These are phyloP conservation scores for Pseudomyrmex pallidus DNA, from an alignment of 1,140 invertebrate genomes.

Conservation along the genomic window DNA sequence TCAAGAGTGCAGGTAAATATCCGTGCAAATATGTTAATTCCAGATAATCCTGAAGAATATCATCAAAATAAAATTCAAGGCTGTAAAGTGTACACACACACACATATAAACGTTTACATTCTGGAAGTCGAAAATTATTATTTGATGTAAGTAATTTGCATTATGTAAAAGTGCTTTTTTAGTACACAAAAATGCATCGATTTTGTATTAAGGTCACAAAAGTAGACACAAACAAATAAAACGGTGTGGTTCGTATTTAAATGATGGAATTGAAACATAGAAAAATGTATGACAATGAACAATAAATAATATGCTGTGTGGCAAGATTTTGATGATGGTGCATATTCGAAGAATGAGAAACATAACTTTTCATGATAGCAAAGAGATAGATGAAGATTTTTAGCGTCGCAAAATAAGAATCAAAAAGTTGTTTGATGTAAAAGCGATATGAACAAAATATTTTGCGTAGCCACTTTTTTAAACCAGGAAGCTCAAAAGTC, in stretches of 20 bases:
- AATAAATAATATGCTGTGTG: conserved; percentile 21
- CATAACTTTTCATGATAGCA: conserved; percentile 48
- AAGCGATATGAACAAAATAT: conserved; percentile 69
- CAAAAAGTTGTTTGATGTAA: conserved; percentile 53
- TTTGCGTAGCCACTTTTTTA: conserved; percentile 67
- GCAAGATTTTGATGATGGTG: conserved; percentile 27
- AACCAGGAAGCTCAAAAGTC: conserved; percentile 81
- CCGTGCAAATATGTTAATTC: conserved; percentile 31
- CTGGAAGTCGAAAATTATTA: neutral
- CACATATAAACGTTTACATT: conserved; percentile 4
- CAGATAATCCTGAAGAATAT: conserved; percentile 19
- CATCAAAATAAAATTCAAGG: conserved; percentile 18
- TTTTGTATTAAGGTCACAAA: conserved; percentile 3
- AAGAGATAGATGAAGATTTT: conserved; percentile 37
- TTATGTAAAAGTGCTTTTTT: neutral
- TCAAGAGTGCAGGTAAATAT: conserved; percentile 14
- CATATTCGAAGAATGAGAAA: conserved; percentile 35
- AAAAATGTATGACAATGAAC: neutral
- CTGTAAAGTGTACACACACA: neutral
- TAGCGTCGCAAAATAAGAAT: conserved; percentile 58
- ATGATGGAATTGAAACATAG: neutral
- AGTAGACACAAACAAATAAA: conserved; percentile 18
- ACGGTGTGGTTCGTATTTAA: conserved; percentile 17
- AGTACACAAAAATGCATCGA: neutral
- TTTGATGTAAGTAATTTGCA: neutral